Percentiles rank a stretch among this genome's conserved stretches.
Evolutionary conservation across 2,888 invertebrate species (phyloP).

Genomic region (Mythimna loreyi): DNA sequence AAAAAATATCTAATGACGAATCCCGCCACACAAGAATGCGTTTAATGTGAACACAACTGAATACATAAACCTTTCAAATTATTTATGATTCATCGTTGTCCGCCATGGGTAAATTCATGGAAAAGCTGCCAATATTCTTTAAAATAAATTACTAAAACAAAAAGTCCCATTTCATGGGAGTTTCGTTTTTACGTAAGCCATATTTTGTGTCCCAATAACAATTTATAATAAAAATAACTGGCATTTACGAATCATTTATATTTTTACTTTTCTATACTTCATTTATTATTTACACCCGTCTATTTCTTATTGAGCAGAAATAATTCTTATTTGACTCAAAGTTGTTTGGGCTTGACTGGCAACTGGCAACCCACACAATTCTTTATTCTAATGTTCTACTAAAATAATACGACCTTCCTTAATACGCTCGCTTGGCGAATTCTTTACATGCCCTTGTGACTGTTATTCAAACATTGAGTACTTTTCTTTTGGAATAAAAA

Average conservation of each 20-base stretch:
- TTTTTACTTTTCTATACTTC: too few relatives aligned
- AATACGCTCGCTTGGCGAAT: conserved; percentile 25
- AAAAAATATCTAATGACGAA: too few relatives aligned
- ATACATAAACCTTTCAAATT: too few relatives aligned
- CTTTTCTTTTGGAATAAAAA: conserved; percentile 14
- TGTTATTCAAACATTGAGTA: conserved; percentile 30
- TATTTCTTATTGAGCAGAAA: neutral
- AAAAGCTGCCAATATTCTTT: too few relatives aligned
- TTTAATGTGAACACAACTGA: too few relatives aligned
- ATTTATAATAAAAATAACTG: neutral
- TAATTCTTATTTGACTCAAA: conserved; percentile 11
- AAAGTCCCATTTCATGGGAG: too few relatives aligned
- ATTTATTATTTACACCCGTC: neutral
- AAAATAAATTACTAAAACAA: too few relatives aligned
- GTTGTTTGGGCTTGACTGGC: conserved; percentile 5
- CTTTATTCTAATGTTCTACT: conserved; percentile 26
- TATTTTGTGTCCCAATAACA: neutral
- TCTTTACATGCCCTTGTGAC: conserved; percentile 10
- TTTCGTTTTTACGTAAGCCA: neutral
- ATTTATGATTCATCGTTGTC: too few relatives aligned
- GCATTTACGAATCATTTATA: neutral
- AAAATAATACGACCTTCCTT: conserved; percentile 39
- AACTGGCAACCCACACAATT: conserved; percentile 9
- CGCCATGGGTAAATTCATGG: too few relatives aligned
- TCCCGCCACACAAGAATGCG: too few relatives aligned